A percentile compares a stretch with the other conserved stretches of the same genome.
Conservation (phyloP, 2,113 vertebrate genomes). For the Sakesphorus luctuosus region DNA sequence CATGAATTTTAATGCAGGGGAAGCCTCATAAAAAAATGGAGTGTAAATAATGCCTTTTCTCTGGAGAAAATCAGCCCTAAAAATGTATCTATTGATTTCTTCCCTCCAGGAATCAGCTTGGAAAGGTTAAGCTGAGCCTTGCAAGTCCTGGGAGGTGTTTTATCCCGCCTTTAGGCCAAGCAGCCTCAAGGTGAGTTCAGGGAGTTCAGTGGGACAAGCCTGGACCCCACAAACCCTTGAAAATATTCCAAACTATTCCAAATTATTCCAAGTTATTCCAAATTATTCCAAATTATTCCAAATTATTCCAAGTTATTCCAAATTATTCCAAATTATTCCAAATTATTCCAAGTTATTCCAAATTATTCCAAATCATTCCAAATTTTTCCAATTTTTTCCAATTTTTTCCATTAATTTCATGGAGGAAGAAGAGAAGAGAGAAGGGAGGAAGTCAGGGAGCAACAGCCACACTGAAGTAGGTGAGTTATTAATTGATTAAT, state of each 20-base stretch:
- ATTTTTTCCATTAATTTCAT: not conserved
- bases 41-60: not conserved
- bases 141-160: not conserved
- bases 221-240: not conserved
- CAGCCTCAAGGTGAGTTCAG: not conserved
- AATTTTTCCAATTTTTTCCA: too few species aligned
- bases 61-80: not conserved
- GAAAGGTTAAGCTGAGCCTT: not conserved
- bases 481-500: accelerated
- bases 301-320: too few species aligned
- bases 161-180: not conserved
- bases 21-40: not conserved
- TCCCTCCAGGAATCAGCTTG: not conserved
- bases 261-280: too few species aligned
- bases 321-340: too few species aligned
- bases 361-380: too few species aligned
- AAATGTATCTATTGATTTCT: not conserved
- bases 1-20: not conserved
- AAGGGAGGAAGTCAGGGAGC: not conserved
- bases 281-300: not conserved
- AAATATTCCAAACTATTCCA: too few species aligned
- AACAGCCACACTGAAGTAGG: not conserved
- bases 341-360: too few species aligned
- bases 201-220: not conserved
- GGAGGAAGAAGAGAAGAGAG: not conserved